These are phyloP conservation scores for Dasypus novemcinctus DNA, from an alignment of 2,113 vertebrate genomes.

Conservation along the genomic window DNA sequence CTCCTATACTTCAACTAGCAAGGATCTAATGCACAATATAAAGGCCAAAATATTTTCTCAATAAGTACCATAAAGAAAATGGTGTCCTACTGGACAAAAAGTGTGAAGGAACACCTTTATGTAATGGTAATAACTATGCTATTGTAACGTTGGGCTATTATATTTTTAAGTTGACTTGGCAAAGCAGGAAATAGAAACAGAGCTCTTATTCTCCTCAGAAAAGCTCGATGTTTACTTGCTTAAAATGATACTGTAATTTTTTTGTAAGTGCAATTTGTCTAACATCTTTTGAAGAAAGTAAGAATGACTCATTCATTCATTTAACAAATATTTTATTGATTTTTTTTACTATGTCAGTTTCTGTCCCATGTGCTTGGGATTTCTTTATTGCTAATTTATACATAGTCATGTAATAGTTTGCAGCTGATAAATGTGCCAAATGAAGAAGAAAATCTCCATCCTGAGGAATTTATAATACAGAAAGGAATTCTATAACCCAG, in stretches of 20 bases:
- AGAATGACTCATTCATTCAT: conserved; percentile 21
- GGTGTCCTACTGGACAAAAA: not conserved
- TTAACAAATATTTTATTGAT: conserved; percentile 40
- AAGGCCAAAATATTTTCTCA: not conserved
- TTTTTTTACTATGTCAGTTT: conserved; percentile 17
- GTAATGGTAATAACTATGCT: not conserved
- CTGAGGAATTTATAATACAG: conserved; percentile 37
- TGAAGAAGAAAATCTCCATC: conserved; percentile 50
- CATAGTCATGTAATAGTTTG: not conserved
- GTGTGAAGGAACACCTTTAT: not conserved
- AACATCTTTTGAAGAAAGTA: conserved; percentile 29
- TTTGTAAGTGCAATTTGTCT: conserved; percentile 12
- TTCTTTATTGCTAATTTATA: conserved; percentile 52
- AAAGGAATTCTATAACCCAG: not conserved
- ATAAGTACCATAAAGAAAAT: not conserved
- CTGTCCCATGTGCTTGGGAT: not conserved
- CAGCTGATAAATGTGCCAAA: conserved; percentile 50
- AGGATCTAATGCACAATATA: not conserved
- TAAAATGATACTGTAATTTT: not conserved
- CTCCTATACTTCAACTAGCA: not conserved
- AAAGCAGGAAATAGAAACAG: not conserved
- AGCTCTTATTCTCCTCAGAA: not conserved
- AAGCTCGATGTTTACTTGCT: not conserved
- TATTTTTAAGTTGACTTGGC: conserved; percentile 12
- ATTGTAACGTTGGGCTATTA: not conserved